Base-by-base conservation (phyloP, 2,888 invertebrate genomes). In the Polyploca ridens region DNA sequence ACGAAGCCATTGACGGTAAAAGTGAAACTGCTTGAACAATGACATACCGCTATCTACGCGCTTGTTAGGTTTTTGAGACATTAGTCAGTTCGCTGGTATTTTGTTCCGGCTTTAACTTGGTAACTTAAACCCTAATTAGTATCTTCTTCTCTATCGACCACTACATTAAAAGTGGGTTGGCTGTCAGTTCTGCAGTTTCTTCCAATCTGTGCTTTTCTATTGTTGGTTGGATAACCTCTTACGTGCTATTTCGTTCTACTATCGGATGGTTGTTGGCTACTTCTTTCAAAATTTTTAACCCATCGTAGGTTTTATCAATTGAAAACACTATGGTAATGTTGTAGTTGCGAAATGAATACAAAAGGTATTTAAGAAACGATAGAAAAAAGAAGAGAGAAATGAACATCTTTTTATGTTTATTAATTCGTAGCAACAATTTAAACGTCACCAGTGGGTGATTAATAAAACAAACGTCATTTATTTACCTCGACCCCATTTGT, bases 401-500 rank as follows among this genome's bases (percentile, higher is more conserved):
- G 54, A 8, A 19, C 54, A 19, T 54, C 8, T 54, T 8, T 54
- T 54, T 10, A 54, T 19, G 54, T 16, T 54, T 19, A 19, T 54
- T 54, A 19, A 54, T 54, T 54, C 54, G 8, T 19, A 19, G 7
- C 19, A 41, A 41, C 19, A 61, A 41, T 61, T 19, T 16, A 61
- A 27, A 61, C 61, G 61, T 61, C 61, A 61, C 44, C 19, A 19
- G 54, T 19, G 19, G 10, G 41, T 58, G 62, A 49, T 38, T 38
- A 58, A 62, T 62, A 64, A 69, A 63, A 59, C 62, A 63, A 69
- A 67, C 70, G 70, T 68, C 69, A 69, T 67, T 69, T 64, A 68
- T 65, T 76, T 69, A 63, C 75, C 71, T 72, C 72, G 75, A 76
- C 75, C 75, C 70, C 69, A 71, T 71, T 75, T 62, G 41, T 61